These are phyloP conservation scores for Metaphire vulgaris DNA, from an alignment of 1,140 invertebrate genomes.

Conservation along the genomic window DNA sequence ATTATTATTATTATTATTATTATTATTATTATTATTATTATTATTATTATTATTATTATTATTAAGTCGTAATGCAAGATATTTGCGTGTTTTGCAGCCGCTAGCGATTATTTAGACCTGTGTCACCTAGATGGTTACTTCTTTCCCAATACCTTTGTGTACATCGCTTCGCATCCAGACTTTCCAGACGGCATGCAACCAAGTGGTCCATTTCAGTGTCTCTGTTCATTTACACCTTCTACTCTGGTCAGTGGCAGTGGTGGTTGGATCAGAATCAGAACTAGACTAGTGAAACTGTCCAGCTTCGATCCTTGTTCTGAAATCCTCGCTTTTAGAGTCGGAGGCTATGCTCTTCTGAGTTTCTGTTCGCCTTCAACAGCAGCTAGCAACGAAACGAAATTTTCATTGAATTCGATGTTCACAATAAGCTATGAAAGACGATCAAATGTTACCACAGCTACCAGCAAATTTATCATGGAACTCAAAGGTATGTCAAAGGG, in stretches of 20 bases:
- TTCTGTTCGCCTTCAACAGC: not conserved
- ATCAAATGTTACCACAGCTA: not conserved
- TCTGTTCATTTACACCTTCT: not conserved
- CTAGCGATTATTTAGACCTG: not conserved
- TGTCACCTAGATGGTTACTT: not conserved
- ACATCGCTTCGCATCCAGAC: not conserved
- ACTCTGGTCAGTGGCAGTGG: not conserved
- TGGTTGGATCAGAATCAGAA: too few relatives aligned
- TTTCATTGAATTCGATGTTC: not conserved
- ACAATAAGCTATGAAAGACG: not conserved
- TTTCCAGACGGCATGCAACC: not conserved
- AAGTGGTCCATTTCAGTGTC: not conserved
- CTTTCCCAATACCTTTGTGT: not conserved
- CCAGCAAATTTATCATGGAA: not conserved
- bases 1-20: too few relatives aligned
- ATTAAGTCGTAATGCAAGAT: too few relatives aligned
- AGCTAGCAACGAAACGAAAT: not conserved
- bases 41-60: too few relatives aligned
- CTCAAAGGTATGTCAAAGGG: too few relatives aligned
- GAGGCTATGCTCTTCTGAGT: not conserved
- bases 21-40: too few relatives aligned
- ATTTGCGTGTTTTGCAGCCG: not conserved
- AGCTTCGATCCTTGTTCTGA: not conserved
- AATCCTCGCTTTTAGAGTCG: not conserved
- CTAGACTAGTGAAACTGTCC: not conserved